Percentiles rank a stretch among this genome's conserved stretches.
Conservation (phyloP, 2,113 vertebrate genomes). For the Bubo scandiacus region DNA sequence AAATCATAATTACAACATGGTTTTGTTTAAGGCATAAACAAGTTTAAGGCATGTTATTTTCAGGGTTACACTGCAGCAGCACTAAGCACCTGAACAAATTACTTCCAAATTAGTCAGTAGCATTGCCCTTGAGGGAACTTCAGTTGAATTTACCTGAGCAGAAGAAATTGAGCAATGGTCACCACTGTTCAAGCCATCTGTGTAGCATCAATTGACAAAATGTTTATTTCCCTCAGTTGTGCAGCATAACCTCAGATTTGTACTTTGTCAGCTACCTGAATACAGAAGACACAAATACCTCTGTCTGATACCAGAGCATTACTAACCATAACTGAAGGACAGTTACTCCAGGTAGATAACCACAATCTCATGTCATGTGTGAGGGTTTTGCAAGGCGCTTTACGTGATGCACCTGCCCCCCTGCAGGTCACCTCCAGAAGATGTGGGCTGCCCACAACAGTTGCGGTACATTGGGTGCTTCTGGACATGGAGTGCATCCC, state of each 20-base stretch:
- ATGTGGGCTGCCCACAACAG: rapidly evolving
- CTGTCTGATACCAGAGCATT: rapidly evolving
- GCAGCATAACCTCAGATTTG: neutral
- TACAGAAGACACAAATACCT: neutral
- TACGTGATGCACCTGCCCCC: rapidly evolving
- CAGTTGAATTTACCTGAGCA: neutral
- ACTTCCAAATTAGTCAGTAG: neutral
- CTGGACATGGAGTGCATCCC: rapidly evolving
- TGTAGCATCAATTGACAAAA: neutral
- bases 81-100: neutral
- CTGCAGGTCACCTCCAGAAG: neutral
- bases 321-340: neutral
- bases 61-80: neutral
- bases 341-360: neutral
- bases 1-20: neutral
- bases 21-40: neutral
- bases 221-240: rapidly evolving
- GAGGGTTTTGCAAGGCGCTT: neutral
- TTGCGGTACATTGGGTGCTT: rapidly evolving
- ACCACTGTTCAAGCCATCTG: neutral
- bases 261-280: neutral
- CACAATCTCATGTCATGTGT: rapidly evolving
- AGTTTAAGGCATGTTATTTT: neutral
- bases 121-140: neutral
- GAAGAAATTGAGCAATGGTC: neutral